These are phyloP conservation scores for Megalurothrips usitatus DNA, from an alignment of 2,888 invertebrate genomes.

Conservation along the genomic window DNA sequence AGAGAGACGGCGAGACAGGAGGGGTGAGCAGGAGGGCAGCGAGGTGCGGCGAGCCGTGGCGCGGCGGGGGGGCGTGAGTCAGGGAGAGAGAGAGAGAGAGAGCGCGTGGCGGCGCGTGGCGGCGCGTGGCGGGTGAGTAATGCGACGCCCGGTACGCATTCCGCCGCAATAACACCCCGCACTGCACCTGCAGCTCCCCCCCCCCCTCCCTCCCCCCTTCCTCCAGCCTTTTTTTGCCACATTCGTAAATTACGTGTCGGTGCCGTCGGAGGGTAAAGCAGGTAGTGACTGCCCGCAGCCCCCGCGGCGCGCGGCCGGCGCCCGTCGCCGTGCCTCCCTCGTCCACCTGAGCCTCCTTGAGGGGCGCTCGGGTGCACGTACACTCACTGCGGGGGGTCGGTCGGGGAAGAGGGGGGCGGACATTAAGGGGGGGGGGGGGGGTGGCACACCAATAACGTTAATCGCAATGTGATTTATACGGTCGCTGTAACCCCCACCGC, in stretches of 20 bases:
- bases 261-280: not conserved
- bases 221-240: too few relatives aligned
- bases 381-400: too few relatives aligned
- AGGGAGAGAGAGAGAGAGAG: too few relatives aligned
- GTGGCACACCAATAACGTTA: constrained; percentile 11
- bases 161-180: constrained; percentile 8
- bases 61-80: not conserved
- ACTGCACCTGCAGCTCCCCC: not conserved
- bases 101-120: constrained; percentile 16
- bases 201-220: too few relatives aligned
- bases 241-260: too few relatives aligned
- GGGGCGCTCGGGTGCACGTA: too few relatives aligned
- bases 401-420: not conserved
- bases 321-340: not conserved
- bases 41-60: not conserved
- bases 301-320: not conserved
- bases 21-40: too few relatives aligned
- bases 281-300: too few relatives aligned
- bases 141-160: not conserved
- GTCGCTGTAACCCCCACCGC: not conserved
- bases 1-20: too few relatives aligned
- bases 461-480: constrained; percentile 7
- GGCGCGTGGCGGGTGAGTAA: constrained; percentile 8
- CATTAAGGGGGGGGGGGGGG: not conserved
- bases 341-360: too few relatives aligned